Evolutionary conservation across 1,140 invertebrate species (phyloP), one percentile per base, ranked within the genome.

Genomic region (Drosophila lacteicornis): DNA sequence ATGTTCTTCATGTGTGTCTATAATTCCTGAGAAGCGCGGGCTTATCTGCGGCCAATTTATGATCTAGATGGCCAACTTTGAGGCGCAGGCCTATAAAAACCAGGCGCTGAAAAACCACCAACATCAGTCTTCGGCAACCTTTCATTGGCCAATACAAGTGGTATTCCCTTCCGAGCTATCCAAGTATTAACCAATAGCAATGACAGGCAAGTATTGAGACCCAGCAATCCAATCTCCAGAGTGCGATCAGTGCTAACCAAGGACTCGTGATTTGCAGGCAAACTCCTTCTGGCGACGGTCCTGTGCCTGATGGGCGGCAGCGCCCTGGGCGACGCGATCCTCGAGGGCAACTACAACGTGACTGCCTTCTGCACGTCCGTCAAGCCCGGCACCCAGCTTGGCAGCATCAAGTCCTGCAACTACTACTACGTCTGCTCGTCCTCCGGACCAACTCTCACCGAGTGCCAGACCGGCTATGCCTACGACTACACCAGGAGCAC

Each of bases 321-420:
- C 38, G 74, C 74, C 22, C 13, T 90, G 36, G 78, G 50, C 42
- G 73, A 11, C 6, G 43, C 4, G 4, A 38, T 87, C 2, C 1
- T 77, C 15, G 84, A 88, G 53, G 85, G 85, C 33, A 78, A 50
- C 50, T 88, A 90, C 51, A 88, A 88, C 55, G 84, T 88, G 13
- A 88, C 85, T 4, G 60, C 62, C 17, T 57, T 75, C 15, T 88
- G 84, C 19, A 57, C 81, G 4, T 2, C 51, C 1, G 66, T 84
- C 0, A 53, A 47, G 7, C 7, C 33, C 4, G 78, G 75, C n/a
- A 84, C 69, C 7, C 22, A 49, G 4, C 36, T 88, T 30, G 84
- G 77, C 33, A 84, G 84, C 59, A 60, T 79, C 11, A 9, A 13
- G 2, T 75, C 80, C 43, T 88, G 84, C 30, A 42, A 68, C 19